Evolutionary conservation across 2,888 invertebrate species (phyloP).

Genomic region (Hemicrepidius hirtus): DNA sequence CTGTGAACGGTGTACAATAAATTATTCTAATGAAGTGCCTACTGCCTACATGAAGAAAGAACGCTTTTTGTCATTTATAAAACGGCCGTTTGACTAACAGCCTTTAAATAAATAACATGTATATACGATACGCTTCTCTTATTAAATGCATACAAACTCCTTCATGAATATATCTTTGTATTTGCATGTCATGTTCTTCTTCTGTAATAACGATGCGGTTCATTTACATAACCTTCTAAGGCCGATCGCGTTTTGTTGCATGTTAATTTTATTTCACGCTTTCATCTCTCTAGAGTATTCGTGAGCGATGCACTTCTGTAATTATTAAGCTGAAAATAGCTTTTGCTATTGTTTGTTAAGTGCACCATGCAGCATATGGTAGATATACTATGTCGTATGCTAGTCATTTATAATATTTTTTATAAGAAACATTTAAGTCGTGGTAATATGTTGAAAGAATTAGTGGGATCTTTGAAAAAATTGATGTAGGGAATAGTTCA

Average conservation of each 20-base stretch:
- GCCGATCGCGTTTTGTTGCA: conserved; percentile 16
- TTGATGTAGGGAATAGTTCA: no score
- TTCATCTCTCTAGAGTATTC: conserved; percentile 9
- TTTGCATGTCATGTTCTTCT: conserved; percentile 21
- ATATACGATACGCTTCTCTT: neutral
- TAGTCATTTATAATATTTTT: no score
- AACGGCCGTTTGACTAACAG: conserved; percentile 16
- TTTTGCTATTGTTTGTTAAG: neutral
- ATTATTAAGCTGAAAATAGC: conserved; percentile 8
- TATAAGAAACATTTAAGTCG: no score
- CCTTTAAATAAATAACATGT: conserved; percentile 6
- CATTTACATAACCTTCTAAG: conserved; percentile 24
- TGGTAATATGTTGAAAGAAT: no score
- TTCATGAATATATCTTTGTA: conserved; percentile 21
- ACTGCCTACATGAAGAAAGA: neutral
- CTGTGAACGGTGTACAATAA: neutral
- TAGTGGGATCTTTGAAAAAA: no score
- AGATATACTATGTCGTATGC: no score
- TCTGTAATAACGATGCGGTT: conserved; percentile 17
- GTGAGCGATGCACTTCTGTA: neutral
- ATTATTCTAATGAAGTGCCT: conserved; percentile 12
- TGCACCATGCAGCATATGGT: no score
- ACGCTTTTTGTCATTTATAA: conserved; percentile 14
- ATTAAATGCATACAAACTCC: conserved; percentile 11
- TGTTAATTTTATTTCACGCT: conserved; percentile 20